Base-by-base conservation (phyloP, 2,797 vertebrate genomes). In the Martes flavigula region DNA sequence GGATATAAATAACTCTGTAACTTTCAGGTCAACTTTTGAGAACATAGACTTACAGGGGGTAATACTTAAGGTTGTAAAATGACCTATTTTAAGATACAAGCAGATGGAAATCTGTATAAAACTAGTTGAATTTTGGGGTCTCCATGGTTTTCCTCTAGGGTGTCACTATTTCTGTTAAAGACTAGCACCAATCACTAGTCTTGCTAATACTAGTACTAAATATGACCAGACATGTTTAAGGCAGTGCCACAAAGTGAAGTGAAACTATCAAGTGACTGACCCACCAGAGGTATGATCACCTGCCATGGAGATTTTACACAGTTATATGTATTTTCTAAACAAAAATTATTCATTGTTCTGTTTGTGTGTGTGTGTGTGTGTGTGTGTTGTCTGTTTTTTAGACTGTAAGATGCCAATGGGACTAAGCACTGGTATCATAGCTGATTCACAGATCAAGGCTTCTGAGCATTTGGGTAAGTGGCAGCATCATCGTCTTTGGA, bases 391-490 rank as follows among this genome's bases (percentile, higher is more conserved):
- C 54, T 51, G 14, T 17, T 27, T 86, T 97, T 87, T 87, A 99
- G 99, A 98, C 1, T 99, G 99, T 97, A 98, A 97, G 83, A 99
- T 98, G 98, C 99, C 99, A 1, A 98, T 99, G 98, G 99, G 99
- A 86, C 98, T 99, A 21, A 97, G 97, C 78, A 99, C 98, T 81
- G 99, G 99, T 94, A 97, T 98, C 84, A 98, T 99, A 96, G 98
- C 99, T 7, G 99, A 99, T 83, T 94, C 98, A 0, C 99, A 99
- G 86, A 99, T 99, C 18, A 99, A 98, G 43, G 99, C 99, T 60
- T 99, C 98, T 25, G 93, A 98, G 93, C 97, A 98, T 25, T 97
- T 98, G 98, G 98, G 99, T 99, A 99, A 96, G 97, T 97, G 81
- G 5, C 66, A 56, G 60, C 23, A 7, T 58, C 54, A 23, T 7